Conservation (phyloP, 2,888 invertebrate genomes). For the Noctuana brunneofusca region DNA sequence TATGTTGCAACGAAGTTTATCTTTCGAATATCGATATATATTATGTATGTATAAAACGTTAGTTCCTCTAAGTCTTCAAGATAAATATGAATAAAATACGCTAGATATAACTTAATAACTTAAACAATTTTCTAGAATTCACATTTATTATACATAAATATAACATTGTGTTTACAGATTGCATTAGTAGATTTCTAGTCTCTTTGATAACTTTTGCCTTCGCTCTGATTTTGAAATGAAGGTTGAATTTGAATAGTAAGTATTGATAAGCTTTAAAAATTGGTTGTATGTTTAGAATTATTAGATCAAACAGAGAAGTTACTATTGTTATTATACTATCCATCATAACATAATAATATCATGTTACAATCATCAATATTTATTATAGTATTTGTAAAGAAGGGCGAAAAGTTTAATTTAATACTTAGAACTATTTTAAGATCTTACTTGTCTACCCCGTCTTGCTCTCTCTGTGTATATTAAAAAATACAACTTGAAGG, state of each 20-base stretch:
- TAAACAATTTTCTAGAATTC: slow-evolving; percentile 4
- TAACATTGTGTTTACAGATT: too few species aligned
- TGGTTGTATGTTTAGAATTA: neutral
- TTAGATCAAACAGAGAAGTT: too few species aligned
- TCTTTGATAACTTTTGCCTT: neutral
- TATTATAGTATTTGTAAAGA: too few species aligned
- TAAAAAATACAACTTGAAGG: slow-evolving; percentile 30
- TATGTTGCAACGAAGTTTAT: slow-evolving; percentile 23
- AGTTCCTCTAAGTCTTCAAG: neutral
- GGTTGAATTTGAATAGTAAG: too few species aligned
- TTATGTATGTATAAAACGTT: neutral
- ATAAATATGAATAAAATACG: neutral
- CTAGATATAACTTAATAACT: neutral
- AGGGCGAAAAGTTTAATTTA: neutral
- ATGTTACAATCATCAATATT: neutral
- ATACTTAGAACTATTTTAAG: neutral
- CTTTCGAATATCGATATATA: slow-evolving; percentile 4
- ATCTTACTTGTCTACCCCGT: slow-evolving; percentile 48
- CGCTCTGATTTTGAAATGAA: neutral
- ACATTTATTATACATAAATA: neutral
- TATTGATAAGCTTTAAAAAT: neutral
- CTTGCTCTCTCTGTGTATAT: slow-evolving; percentile 64
- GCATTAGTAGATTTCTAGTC: too few species aligned
- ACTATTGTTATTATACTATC: too few species aligned
- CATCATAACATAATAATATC: neutral